Evolutionary conservation across 2,888 invertebrate genomes (phyloP).

Genomic region (Stratiomys singularior): DNA sequence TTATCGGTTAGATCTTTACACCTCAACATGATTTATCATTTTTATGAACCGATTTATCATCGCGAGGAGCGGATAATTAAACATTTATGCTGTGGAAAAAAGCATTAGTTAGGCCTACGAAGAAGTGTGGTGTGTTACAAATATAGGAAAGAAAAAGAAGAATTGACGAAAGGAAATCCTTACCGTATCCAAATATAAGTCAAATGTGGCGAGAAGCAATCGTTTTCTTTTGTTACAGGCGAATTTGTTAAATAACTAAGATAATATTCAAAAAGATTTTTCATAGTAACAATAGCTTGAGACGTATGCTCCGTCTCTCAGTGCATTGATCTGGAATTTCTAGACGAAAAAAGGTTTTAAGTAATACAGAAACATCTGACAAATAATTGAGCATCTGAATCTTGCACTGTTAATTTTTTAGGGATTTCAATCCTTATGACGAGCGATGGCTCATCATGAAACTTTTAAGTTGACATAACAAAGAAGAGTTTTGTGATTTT

Average conservation of each 20-base stretch:
- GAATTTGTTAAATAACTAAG: conserved; percentile 48
- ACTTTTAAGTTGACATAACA: too few relatives aligned
- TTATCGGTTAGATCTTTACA: conserved; percentile 51
- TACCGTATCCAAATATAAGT: conserved; percentile 1
- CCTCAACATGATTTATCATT: conserved; percentile 50
- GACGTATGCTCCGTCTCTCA: too few relatives aligned
- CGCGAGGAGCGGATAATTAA: conserved; percentile 48
- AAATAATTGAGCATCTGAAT: too few relatives aligned
- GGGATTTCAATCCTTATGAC: too few relatives aligned
- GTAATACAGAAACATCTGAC: too few relatives aligned
- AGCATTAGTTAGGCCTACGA: not conserved
- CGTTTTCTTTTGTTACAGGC: conserved; percentile 35
- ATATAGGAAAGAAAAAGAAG: not conserved
- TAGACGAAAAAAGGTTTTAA: too few relatives aligned
- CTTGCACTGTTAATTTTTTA: too few relatives aligned
- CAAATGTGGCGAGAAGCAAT: conserved; percentile 7
- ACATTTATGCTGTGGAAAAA: conserved; percentile 35
- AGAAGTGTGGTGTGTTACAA: not conserved
- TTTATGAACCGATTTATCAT: conserved; percentile 52
- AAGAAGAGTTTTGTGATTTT: too few relatives aligned
- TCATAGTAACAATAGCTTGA: too few relatives aligned
- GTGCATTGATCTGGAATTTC: too few relatives aligned
- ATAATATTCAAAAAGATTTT: conserved; percentile 26
- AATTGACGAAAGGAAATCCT: conserved; percentile 29
- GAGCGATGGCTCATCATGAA: too few relatives aligned